Evolutionary conservation across 2,797 vertebrate species (phyloP).

Genomic region (Coregonus suidteri): DNA sequence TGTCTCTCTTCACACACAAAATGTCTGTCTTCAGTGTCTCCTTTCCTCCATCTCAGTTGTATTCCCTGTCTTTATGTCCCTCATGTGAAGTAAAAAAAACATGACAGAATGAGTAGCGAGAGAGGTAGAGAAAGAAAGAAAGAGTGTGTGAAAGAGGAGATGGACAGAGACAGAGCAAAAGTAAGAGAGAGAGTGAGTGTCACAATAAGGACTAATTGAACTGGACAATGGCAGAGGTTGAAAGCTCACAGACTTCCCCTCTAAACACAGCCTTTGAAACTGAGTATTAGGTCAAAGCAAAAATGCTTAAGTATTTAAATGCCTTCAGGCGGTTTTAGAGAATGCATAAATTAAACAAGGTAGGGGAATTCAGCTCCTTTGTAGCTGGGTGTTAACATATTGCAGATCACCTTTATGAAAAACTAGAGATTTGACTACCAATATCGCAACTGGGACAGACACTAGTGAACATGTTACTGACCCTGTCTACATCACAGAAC

Average conservation of each 20-base stretch:
- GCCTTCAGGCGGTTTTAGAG: constrained; percentile 48
- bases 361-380: constrained; percentile 37
- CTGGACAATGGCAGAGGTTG: not conserved
- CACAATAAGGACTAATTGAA: not conserved
- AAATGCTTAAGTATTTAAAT: constrained; percentile 42
- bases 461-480: not conserved
- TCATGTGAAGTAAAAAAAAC: not conserved
- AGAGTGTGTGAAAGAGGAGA: not conserved
- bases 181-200: not conserved
- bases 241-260: not conserved
- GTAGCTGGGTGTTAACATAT: constrained; percentile 37
- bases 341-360: constrained; percentile 58
- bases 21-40: constrained; percentile 12
- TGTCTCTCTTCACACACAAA: not conserved
- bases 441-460: not conserved
- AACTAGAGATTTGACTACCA: constrained; percentile 25
- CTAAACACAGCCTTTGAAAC: not conserved
- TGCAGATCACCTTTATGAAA: constrained; percentile 33
- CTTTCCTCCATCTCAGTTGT: not conserved
- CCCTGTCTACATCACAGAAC: not conserved
- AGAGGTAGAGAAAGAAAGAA: not conserved
- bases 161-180: not conserved
- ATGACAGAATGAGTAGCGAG: not conserved
- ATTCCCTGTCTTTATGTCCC: not conserved
- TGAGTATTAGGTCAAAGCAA: constrained; percentile 39